A percentile compares a stretch with the other conserved stretches of the same genome.
Conservation (phyloP, 2,888 invertebrate species). For the Rhorus exstirpatorius region DNA sequence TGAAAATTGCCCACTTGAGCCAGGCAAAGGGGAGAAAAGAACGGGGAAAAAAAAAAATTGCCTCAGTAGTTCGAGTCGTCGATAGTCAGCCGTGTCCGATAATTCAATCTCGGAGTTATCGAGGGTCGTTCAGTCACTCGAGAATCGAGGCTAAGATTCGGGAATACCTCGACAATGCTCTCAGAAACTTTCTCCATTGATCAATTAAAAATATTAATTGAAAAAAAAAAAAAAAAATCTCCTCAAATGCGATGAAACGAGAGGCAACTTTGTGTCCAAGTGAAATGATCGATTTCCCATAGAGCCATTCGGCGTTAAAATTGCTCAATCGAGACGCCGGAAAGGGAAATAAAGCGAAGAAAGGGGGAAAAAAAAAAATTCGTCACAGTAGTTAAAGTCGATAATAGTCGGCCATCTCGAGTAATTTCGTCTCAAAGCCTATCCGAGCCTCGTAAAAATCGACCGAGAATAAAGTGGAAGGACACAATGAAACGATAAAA, state of each 20-base stretch:
- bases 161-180: not conserved
- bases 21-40: too few species aligned
- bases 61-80: not conserved
- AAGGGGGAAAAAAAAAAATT: too few species aligned
- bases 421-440: not conserved
- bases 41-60: too few species aligned
- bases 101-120: not conserved
- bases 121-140: not conserved
- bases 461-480: not conserved
- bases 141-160: not conserved
- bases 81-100: not conserved
- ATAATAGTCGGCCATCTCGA: constrained; percentile 17
- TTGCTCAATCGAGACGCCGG: constrained; percentile 24
- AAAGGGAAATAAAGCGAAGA: constrained; percentile 15
- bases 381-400: constrained; percentile 30
- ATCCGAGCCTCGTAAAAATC: not conserved
- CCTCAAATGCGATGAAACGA: too few species aligned
- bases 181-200: not conserved
- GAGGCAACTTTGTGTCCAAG: too few species aligned
- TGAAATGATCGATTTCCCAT: constrained; percentile 35
- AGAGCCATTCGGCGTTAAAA: constrained; percentile 37
- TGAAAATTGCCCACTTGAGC: too few species aligned
- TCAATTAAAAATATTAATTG: not conserved
- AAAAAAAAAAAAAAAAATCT: not conserved
- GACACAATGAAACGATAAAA: constrained; percentile 12